Conservation (phyloP, 2,888 invertebrate genomes). For the Pristionchus japonicus region DNA sequence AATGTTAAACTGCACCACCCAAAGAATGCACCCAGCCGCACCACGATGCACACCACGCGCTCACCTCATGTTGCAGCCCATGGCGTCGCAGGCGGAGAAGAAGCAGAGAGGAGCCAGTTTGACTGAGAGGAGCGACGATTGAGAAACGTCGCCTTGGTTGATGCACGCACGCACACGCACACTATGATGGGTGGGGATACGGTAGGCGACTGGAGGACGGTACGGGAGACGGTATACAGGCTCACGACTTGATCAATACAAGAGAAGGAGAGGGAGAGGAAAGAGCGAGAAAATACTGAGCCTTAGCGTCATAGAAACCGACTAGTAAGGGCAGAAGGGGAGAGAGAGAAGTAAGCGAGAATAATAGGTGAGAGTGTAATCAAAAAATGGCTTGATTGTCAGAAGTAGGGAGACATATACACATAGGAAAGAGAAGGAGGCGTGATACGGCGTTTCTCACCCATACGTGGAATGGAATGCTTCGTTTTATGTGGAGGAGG, state of each 20-base stretch:
- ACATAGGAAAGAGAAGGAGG: too few species aligned
- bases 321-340: neutral
- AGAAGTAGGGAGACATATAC: neutral
- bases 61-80: conserved; percentile 32
- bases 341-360: neutral
- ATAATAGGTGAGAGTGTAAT: neutral
- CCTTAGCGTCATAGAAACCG: conserved; percentile 6
- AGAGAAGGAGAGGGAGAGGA: neutral
- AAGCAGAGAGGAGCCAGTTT: conserved; percentile 38
- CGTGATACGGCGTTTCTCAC: too few species aligned
- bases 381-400: neutral
- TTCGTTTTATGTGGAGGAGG: neutral
- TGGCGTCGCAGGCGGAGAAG: conserved; percentile 25
- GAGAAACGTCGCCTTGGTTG: conserved; percentile 33
- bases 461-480: too few species aligned
- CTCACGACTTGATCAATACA: neutral
- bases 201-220: neutral
- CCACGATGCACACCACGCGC: neutral
- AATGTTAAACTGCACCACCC: neutral
- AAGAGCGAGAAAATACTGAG: neutral
- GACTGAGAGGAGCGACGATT: neutral
- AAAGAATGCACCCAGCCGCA: neutral
- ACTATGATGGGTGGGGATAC: neutral
- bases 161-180: conserved; percentile 16
- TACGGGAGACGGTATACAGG: neutral